Percentiles rank a stretch among this genome's conserved stretches.
Evolutionary conservation across 2,888 invertebrate species (phyloP).

Genomic region (Bruchidius siliquastri): DNA sequence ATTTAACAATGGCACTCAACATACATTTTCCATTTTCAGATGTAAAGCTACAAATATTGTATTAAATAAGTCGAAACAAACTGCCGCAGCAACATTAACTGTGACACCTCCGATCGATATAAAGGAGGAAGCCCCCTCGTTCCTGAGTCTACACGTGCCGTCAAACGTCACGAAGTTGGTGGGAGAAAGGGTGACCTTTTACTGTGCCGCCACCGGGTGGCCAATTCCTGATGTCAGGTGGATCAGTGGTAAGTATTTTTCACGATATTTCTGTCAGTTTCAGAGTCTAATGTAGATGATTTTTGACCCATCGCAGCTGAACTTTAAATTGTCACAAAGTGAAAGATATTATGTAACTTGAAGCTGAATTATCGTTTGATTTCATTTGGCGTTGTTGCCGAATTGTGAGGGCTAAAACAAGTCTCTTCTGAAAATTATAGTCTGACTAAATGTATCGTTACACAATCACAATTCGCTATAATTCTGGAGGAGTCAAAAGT

Average conservation of each 20-base stretch:
- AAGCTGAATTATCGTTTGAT: no score
- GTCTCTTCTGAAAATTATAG: no score
- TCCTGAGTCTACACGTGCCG: slow-evolving; percentile 40
- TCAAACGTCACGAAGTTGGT: slow-evolving; percentile 43
- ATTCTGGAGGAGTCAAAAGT: no score
- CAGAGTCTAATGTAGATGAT: no score
- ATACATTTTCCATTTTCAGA: slow-evolving; percentile 38
- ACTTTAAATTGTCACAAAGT: no score
- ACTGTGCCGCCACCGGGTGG: slow-evolving; percentile 59
- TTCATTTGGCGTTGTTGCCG: no score
- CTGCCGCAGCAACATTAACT: slow-evolving; percentile 46
- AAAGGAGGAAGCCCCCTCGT: slow-evolving; percentile 24
- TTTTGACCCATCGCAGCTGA: no score
- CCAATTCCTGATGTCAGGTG: slow-evolving; percentile 56
- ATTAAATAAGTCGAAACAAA: slow-evolving; percentile 48
- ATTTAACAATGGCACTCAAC: neutral
- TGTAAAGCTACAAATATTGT: slow-evolving; percentile 51
- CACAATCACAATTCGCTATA: no score
- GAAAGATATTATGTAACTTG: no score
- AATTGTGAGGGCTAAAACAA: no score
- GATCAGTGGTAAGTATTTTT: slow-evolving; percentile 39
- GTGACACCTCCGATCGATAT: slow-evolving; percentile 37
- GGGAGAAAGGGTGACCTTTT: slow-evolving; percentile 52
- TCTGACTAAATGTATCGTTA: no score
- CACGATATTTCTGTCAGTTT: no score